Percentiles rank a stretch among this genome's conserved stretches.
Evolutionary conservation across 2,797 vertebrate species (phyloP).

Genomic region (Leucoraja ocellata): DNA sequence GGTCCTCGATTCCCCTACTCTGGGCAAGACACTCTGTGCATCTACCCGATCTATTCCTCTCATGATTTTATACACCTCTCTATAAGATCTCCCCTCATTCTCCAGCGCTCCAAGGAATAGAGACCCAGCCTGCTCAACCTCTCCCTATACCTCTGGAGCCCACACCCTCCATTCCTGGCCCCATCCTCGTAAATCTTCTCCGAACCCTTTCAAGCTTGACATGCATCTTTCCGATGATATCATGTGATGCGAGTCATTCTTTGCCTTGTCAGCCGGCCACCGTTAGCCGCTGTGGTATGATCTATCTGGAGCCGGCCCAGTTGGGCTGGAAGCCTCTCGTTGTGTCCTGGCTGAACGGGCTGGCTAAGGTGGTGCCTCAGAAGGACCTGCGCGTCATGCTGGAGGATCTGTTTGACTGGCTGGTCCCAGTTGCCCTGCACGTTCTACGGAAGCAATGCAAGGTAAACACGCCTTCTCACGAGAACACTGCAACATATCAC

Average conservation of each 20-base stretch:
- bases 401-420: constrained; percentile 78
- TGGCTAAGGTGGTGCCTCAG: constrained; percentile 66
- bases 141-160: too few species aligned
- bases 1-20: too few species aligned
- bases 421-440: constrained; percentile 65
- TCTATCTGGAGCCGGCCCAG: constrained; percentile 90
- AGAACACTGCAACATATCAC: background rate
- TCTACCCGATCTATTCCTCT: too few species aligned
- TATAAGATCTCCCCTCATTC: too few species aligned
- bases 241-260: background rate
- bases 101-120: too few species aligned
- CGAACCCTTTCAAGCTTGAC: too few species aligned
- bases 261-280: constrained; percentile 75
- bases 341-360: constrained; percentile 75
- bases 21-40: too few species aligned
- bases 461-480: constrained; percentile 55
- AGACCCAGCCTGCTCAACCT: too few species aligned
- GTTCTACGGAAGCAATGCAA: constrained; percentile 78
- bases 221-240: too few species aligned
- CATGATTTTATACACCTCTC: too few species aligned
- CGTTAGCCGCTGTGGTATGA: constrained; percentile 96
- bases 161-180: too few species aligned
- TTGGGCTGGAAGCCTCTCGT: constrained; percentile 86
- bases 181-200: too few species aligned
- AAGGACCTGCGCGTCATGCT: constrained; percentile 61